These are phyloP conservation scores for Ganaspis sp. DNA, from an alignment of 1,140 invertebrate species.

Conservation along the genomic window DNA sequence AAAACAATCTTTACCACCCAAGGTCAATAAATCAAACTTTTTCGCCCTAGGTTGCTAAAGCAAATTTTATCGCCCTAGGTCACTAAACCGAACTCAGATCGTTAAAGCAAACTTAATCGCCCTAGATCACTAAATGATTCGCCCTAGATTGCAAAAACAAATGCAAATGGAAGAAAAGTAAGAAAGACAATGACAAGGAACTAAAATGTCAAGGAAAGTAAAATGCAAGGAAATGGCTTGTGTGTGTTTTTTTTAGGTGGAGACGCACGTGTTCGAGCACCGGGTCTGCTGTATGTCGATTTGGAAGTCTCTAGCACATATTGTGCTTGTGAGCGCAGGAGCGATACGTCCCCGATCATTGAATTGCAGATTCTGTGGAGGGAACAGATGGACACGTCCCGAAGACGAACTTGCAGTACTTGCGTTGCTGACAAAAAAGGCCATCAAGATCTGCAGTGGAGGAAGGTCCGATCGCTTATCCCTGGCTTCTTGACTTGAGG, in stretches of 20 bases:
- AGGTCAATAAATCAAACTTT: too few relatives aligned
- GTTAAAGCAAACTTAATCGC: too few relatives aligned
- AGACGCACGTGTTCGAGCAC: conserved; percentile 11
- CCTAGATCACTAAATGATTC: too few relatives aligned
- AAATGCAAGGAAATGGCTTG: too few relatives aligned
- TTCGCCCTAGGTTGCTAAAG: too few relatives aligned
- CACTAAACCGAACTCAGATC: too few relatives aligned
- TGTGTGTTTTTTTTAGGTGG: background rate
- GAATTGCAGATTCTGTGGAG: conserved; percentile 69
- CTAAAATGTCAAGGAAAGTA: too few relatives aligned
- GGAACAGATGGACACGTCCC: conserved; percentile 69
- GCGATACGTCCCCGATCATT: conserved; percentile 61
- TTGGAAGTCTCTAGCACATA: background rate
- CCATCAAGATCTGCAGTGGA: conserved; percentile 37
- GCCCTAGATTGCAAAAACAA: too few relatives aligned
- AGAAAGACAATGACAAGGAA: too few relatives aligned
- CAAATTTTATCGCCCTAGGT: too few relatives aligned
- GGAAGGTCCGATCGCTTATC: conserved; percentile 12
- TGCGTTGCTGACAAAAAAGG: conserved; percentile 57
- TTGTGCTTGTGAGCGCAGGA: conserved; percentile 54
- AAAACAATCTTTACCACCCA: too few relatives aligned
- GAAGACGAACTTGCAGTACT: conserved; percentile 63
- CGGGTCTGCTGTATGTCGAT: conserved; percentile 1
- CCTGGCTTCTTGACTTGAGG: background rate
- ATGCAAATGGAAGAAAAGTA: too few relatives aligned